These are phyloP conservation scores for Pangasius krempfi DNA, from an alignment of 2,797 vertebrate genomes.

Conservation along the genomic window DNA sequence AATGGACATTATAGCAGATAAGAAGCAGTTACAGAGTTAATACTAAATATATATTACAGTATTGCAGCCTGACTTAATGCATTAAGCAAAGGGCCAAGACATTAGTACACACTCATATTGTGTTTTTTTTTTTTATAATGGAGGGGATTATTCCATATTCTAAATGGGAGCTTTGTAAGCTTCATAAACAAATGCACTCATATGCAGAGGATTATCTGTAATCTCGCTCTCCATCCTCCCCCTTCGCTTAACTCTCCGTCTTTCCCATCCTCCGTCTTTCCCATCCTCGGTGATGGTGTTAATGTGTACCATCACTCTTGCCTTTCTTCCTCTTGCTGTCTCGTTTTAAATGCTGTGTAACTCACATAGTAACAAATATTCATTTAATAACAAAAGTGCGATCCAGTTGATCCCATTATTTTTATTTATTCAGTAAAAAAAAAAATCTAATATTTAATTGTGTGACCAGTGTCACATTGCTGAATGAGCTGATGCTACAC, in stretches of 20 bases:
- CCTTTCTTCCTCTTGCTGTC: not conserved
- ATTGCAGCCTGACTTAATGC: not conserved
- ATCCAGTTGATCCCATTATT: not conserved
- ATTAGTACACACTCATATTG: not conserved
- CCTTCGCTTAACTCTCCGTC: conserved; percentile 39
- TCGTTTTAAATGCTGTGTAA: not conserved
- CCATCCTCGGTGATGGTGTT: too few relatives aligned
- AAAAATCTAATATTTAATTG: not conserved
- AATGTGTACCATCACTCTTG: conserved; percentile 4
- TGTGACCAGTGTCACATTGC: not conserved
- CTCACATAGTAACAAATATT: not conserved
- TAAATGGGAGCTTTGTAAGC: conserved; percentile 78
- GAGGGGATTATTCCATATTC: conserved; percentile 79
- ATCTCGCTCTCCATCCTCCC: conserved; percentile 76
- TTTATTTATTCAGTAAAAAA: not conserved
- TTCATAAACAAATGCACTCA: conserved; percentile 83
- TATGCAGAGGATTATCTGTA: conserved; percentile 81
- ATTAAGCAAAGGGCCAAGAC: not conserved
- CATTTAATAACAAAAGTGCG: not conserved
- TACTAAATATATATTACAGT: not conserved
- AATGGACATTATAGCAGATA: not conserved
- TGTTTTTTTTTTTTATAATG: not conserved
- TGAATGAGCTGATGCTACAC: not conserved
- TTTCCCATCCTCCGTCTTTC: too few relatives aligned
- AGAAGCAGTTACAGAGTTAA: not conserved